These are phyloP conservation scores for Trachemys scripta DNA, from an alignment of 2,113 vertebrate genomes.

Conservation along the genomic window DNA sequence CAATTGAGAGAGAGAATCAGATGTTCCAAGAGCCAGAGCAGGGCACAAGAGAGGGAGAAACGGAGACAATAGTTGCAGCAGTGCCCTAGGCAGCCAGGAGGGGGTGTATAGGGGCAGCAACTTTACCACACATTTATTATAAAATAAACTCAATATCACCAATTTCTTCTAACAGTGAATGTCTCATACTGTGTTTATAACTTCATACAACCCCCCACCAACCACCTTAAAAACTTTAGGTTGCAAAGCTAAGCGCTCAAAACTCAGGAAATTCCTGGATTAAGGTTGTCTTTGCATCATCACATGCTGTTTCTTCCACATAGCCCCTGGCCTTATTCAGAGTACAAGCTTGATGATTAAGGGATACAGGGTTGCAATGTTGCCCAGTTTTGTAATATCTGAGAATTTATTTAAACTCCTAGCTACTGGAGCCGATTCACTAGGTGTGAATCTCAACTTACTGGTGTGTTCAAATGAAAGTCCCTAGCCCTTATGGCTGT, in stretches of 20 bases:
- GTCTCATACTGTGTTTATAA: not conserved
- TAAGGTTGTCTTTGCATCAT: not conserved
- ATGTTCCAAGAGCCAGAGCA: not conserved
- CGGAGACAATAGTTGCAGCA: not conserved
- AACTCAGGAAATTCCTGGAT: accelerated
- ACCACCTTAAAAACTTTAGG: not conserved
- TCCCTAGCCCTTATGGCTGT: not conserved
- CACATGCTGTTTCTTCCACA: not conserved
- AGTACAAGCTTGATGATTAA: not conserved
- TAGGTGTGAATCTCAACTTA: not conserved
- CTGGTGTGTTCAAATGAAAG: not conserved
- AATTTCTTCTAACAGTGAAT: not conserved
- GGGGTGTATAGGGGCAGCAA: not conserved
- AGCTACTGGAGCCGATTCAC: not conserved
- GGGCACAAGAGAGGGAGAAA: not conserved
- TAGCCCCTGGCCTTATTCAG: not conserved
- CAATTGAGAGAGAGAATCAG: no score
- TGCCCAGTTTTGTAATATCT: not conserved
- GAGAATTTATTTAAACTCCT: not conserved
- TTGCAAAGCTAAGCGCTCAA: not conserved
- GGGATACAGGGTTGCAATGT: not conserved
- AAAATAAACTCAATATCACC: not conserved
- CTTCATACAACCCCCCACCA: not conserved
- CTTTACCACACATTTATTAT: not conserved
- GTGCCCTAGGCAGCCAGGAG: not conserved